A percentile compares a stretch with the other conserved stretches of the same genome.
phyloP scores from a whole-genome alignment of 2,797 vertebrate genomes.

The Prionace glauca region DNA sequence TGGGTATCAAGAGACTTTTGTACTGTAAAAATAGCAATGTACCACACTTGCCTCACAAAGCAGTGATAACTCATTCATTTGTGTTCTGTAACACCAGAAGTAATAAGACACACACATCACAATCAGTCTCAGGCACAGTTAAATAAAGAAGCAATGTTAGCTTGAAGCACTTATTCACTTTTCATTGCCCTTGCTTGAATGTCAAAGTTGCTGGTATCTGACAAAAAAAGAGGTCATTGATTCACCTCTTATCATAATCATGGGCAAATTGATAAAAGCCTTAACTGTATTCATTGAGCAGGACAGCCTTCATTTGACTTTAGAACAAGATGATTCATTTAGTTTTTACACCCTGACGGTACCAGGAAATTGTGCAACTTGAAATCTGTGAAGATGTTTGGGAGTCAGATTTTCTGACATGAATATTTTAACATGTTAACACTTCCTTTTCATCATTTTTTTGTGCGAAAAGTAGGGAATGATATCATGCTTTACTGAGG shows the following conservation, averaged over 20 bases:
- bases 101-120: neutral
- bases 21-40: neutral
- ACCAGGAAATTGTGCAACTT: neutral
- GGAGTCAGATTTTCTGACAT: conserved; percentile 21
- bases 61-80: neutral
- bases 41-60: neutral
- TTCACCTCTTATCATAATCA: neutral
- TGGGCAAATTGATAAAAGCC: neutral
- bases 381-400: conserved; percentile 6
- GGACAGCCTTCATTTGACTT: neutral
- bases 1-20: neutral
- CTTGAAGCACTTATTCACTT: neutral
- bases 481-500: neutral
- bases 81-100: neutral
- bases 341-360: neutral
- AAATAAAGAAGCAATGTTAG: neutral
- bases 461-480: neutral
- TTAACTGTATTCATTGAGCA: neutral
- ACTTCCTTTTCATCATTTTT: neutral
- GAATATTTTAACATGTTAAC: conserved; percentile 20
- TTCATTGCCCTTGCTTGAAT: conserved; percentile 20
- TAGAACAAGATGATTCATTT: neutral
- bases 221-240: conserved; percentile 13
- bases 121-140: neutral
- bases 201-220: neutral